Base-by-base conservation (phyloP, 2,113 vertebrate species). In the Pedionomus torquatus region DNA sequence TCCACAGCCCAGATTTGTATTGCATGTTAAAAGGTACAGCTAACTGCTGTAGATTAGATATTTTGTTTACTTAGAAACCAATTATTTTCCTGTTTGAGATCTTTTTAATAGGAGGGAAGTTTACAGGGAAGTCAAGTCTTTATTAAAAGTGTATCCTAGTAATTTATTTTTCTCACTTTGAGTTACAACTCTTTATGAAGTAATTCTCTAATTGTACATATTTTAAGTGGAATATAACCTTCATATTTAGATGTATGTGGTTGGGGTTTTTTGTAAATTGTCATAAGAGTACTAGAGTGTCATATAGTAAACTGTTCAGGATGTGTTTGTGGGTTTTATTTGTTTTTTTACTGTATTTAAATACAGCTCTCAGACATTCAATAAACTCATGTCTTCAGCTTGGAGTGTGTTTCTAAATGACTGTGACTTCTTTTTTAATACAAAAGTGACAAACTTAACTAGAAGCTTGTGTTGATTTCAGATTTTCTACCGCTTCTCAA, bases 351-450 rank as follows among this genome's bases (percentile, higher is more conserved):
- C 82, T 95, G 69, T 95, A 94, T 96, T 97, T 97, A 89, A 91
- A 97, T 83, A 84, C 84, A 95, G 83, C 55, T 97, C 72, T 97
- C 93, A 93, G 43, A 89, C n/a, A 75, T 82, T 90, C 76, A 98
- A 97, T 98, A 98, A 98, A 98, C 64, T 93, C 17, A 4, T 68
- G 87, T 91, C 66, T 92, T 98, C 74, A 97, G 90, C 54, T 95
- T 91, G 51, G 41, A 55, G n/a, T 54, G 21, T n/a, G 5, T 68
- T 95, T 52, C 41, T 91, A 43, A 52, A 79, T 19, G 70, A 76
- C 35, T 68, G 10, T 6, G 5, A 7, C 2, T 15, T 15, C 37
- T 72, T 71, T 26, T 55, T 41, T 11, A 57, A 61, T 61, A 35
- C 31, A 87, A 65, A 89, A 60, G 13, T 15, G 0, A 33, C 46